Conservation (phyloP, 2,797 vertebrate species). For the Epinephelus coioides region DNA sequence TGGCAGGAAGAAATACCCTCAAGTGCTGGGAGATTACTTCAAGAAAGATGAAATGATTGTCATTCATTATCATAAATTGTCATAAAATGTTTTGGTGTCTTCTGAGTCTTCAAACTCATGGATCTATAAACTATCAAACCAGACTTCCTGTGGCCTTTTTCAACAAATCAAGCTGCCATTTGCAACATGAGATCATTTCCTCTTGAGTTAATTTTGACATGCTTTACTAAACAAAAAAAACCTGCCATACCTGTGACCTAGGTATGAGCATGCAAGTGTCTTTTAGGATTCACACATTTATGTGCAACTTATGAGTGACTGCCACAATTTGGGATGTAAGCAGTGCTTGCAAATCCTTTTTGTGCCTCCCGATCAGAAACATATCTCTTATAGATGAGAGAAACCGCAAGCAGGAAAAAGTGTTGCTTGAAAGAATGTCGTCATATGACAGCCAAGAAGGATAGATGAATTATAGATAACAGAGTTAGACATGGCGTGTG, state of each 20-base stretch:
- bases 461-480: slow-evolving; percentile 23
- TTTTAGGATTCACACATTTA: not conserved
- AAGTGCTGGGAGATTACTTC: not conserved
- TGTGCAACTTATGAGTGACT: not conserved
- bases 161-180: not conserved
- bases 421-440: slow-evolving; percentile 18
- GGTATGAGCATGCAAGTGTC: not conserved
- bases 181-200: not conserved
- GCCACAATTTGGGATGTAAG: not conserved
- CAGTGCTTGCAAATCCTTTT: not conserved
- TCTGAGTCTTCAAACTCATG: too few species aligned
- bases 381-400: slow-evolving; percentile 15
- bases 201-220: not conserved
- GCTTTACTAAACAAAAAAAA: not conserved
- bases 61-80: too few species aligned
- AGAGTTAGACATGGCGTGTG: not conserved
- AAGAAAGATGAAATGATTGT: too few species aligned
- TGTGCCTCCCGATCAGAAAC: not conserved
- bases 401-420: not conserved
- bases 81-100: too few species aligned
- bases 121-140: not conserved
- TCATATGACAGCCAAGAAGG: slow-evolving; percentile 7
- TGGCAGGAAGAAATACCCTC: not conserved
- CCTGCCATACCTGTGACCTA: not conserved
- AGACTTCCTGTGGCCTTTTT: not conserved